Evolutionary conservation across 2,113 vertebrate genomes (phyloP).

Genomic region (Poicephalus meyeri): DNA sequence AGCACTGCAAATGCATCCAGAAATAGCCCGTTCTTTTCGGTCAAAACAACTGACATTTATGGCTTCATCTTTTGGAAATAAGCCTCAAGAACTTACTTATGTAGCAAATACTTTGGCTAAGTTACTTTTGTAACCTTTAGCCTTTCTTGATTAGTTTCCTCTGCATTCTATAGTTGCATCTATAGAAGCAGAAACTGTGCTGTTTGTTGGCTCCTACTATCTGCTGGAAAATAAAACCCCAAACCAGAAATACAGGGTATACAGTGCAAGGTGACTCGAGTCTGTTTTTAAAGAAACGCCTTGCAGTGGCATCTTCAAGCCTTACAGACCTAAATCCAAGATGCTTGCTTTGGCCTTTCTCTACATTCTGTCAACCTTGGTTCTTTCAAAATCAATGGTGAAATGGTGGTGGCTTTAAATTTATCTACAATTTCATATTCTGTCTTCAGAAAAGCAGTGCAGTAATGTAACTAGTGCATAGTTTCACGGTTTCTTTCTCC

Average conservation of each 20-base stretch:
- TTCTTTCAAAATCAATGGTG: neutral
- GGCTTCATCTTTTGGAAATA: neutral
- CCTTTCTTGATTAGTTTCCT: neutral
- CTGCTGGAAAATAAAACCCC: neutral
- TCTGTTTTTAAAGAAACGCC: neutral
- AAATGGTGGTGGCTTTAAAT: neutral
- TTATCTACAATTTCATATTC: neutral
- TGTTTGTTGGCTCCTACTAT: neutral
- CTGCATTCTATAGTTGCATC: neutral
- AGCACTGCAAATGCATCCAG: neutral
- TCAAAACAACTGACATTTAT: neutral
- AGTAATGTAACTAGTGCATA: neutral
- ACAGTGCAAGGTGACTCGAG: neutral
- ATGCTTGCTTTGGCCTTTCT: neutral
- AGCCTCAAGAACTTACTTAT: neutral
- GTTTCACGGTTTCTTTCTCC: neutral
- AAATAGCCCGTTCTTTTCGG: neutral
- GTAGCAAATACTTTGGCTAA: neutral
- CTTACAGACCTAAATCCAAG: neutral
- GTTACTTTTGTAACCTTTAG: neutral
- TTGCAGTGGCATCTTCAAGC: neutral
- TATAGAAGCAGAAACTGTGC: neutral
- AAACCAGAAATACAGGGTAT: neutral
- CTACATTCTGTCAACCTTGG: neutral
- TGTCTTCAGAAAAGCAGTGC: neutral